Evolutionary conservation across 2,888 invertebrate genomes (phyloP).

Genomic region (Seladonia tumulorum): DNA sequence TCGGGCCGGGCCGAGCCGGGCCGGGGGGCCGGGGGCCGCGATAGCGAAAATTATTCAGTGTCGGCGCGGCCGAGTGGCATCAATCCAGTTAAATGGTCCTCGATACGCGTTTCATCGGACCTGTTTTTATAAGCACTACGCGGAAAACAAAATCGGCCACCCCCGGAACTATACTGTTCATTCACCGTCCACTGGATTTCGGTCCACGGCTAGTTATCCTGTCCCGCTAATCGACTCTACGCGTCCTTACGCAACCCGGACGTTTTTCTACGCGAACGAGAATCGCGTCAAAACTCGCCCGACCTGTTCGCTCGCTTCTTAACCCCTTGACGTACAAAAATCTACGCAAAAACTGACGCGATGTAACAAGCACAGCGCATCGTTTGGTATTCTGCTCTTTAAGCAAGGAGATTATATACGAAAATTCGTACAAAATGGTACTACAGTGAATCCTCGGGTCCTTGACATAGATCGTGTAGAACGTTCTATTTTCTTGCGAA

Average conservation of each 20-base stretch:
- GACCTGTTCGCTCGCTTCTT: neutral
- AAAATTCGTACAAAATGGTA: too few relatives aligned
- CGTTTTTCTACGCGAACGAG: neutral
- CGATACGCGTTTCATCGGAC: constrained; percentile 38
- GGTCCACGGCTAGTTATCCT: neutral
- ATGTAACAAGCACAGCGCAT: too few relatives aligned
- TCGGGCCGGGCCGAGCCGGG: too few relatives aligned
- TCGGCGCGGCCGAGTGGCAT: constrained; percentile 45
- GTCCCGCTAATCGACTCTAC: neutral
- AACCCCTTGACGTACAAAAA: neutral
- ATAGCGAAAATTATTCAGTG: constrained; percentile 48
- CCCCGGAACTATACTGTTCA: constrained; percentile 12
- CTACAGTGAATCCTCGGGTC: too few relatives aligned
- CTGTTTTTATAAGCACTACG: constrained; percentile 42
- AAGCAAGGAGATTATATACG: too few relatives aligned
- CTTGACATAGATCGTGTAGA: too few relatives aligned
- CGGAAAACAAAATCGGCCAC: constrained; percentile 36
- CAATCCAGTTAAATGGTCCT: constrained; percentile 51
- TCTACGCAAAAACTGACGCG: neutral
- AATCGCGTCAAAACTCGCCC: neutral
- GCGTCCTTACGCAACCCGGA: neutral
- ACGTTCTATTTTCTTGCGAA: too few relatives aligned
- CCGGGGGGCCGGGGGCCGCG: neutral
- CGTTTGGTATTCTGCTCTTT: too few relatives aligned
- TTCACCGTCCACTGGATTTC: constrained; percentile 13